These are phyloP conservation scores for Tetragnatha montana DNA, from an alignment of 2,888 invertebrate genomes.

Conservation along the genomic window DNA sequence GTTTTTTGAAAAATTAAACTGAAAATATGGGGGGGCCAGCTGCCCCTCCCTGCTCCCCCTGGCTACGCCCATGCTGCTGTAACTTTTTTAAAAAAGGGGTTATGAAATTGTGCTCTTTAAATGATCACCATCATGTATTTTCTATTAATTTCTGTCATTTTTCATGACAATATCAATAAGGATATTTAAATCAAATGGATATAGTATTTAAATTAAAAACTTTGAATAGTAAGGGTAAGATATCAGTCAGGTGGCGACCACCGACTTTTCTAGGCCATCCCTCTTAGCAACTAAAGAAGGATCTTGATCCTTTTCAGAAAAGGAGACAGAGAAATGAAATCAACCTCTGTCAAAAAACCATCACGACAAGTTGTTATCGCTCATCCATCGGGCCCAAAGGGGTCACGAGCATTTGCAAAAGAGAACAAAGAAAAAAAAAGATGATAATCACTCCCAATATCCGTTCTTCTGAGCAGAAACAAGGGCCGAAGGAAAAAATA, in stretches of 20 bases:
- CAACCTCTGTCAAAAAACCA: background rate
- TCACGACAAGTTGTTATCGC: conserved; percentile 13
- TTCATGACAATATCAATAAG: too few relatives aligned
- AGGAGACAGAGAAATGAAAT: conserved; percentile 10
- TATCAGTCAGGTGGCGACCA: conserved; percentile 20
- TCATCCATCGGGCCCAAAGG: background rate
- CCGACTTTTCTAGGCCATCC: conserved; percentile 38
- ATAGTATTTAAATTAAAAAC: too few relatives aligned
- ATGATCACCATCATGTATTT: too few relatives aligned
- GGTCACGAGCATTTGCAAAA: conserved; percentile 41
- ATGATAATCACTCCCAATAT: conserved; percentile 19
- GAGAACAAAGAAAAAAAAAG: background rate
- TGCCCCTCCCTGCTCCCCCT: too few relatives aligned
- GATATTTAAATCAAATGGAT: too few relatives aligned
- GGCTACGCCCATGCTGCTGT: too few relatives aligned
- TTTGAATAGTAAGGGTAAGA: background rate
- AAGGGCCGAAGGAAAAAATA: background rate
- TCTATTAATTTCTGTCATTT: too few relatives aligned
- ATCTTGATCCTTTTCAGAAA: background rate
- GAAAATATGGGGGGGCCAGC: too few relatives aligned
- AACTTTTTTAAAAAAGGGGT: too few relatives aligned
- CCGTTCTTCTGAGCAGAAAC: conserved; percentile 13
- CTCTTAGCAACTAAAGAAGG: conserved; percentile 36
- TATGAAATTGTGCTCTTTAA: too few relatives aligned
- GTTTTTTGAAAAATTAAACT: too few relatives aligned